Evolutionary conservation across 1,140 invertebrate genomes (phyloP), one percentile per base, ranked within the genome.

Genomic region (Zaprionus nigranus): DNA sequence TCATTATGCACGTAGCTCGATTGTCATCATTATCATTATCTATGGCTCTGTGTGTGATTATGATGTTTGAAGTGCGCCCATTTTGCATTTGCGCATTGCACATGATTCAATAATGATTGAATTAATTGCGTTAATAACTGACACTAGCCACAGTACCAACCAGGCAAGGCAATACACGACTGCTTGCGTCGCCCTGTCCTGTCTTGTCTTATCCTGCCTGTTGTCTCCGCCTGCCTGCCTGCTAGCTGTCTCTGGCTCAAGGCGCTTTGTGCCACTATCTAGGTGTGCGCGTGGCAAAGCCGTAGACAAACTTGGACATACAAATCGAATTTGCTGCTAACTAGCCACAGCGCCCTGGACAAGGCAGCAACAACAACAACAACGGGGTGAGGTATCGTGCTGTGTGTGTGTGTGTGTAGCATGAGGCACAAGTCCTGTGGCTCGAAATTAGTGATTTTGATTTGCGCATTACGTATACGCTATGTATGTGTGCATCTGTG

Each of bases 121-220:
- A 92, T 92, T 92, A 92, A 92, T 92, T 92, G 91, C 90, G 91
- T 92, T 92, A 92, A 92, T 92, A 92, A 92, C 87, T 92, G 90
- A 92, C 90, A 92, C 90, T 92, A 90, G 76, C 65, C 58, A 46
- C 79, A 69, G 63, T 70, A 74, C 59, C 24, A 70, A 49, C 63
- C 73, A 65, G 71, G 56, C 17, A 22, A 53, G 17, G 49, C 53
- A 40, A 20, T 36, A 34, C 62, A 56, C 34, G 63, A 30, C n/a
- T 58, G n/a, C 17, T 34, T 58, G 9, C 28, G 24, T n/a, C n/a
- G n/a, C n/a, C n/a, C 67, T 66, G 77, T 53, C 46, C 49, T 67
- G 53, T 7, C 28, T 7, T 30, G 30, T 30, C 30, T 30, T 46
- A 13, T 17, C 43, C 12, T 12, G n/a, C 49, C 38, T 26, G 28